Conservation (phyloP, 2,797 vertebrate genomes). For the Premnoplex brunnescens region DNA sequence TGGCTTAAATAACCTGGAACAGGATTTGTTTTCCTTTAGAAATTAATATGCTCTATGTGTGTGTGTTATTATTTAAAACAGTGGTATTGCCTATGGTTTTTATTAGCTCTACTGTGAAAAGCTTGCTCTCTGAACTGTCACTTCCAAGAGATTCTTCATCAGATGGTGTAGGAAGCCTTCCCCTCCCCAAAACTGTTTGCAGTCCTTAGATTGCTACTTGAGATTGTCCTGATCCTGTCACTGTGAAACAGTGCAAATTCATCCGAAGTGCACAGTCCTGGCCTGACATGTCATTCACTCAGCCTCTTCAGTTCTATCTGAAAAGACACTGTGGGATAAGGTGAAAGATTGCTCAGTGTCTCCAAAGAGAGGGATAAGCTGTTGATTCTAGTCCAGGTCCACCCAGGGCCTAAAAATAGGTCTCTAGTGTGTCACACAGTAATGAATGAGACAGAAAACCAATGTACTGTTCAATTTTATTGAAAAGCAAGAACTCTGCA, state of each 20-base stretch:
- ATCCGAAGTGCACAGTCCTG: neutral
- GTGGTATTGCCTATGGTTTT: neutral
- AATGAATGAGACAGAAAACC: slow-evolving; percentile 30
- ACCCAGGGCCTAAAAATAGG: neutral
- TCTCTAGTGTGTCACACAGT: neutral
- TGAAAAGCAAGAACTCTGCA: neutral
- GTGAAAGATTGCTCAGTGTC: neutral
- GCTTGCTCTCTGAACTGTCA: neutral
- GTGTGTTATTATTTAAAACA: neutral
- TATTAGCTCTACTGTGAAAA: neutral
- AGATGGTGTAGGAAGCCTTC: neutral
- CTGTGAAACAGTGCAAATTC: neutral
- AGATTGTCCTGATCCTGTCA: neutral
- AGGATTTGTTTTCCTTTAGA: neutral
- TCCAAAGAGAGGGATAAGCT: neutral
- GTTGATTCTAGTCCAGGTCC: neutral
- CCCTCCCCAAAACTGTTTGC: neutral
- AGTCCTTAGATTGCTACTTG: neutral
- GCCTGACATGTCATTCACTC: neutral
- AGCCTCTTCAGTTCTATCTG: neutral
- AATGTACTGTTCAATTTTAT: neutral
- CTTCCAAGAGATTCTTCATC: neutral
- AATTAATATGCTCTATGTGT: neutral
- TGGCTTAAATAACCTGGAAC: neutral
- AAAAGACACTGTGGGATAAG: neutral